Conservation (phyloP, 2,113 vertebrate genomes). For the Empidonax traillii region DNA sequence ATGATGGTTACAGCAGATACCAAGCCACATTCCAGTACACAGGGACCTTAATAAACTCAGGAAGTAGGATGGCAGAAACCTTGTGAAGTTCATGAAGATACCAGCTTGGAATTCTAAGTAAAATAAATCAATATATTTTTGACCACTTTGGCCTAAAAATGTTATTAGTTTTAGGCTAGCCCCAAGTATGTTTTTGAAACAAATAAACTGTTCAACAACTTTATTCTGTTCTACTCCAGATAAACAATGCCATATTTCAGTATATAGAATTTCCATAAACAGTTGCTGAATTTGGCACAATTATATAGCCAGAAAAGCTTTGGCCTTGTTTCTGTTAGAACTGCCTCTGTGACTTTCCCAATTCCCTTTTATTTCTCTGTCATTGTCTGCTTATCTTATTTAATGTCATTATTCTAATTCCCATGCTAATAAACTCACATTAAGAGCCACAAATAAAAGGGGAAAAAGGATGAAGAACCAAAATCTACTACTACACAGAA, state of each 20-base stretch:
- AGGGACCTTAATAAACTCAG: neutral
- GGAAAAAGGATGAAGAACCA: neutral
- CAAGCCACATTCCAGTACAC: neutral
- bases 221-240: neutral
- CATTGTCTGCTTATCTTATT: neutral
- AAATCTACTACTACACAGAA: neutral
- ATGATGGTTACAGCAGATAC: neutral
- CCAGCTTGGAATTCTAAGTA: neutral
- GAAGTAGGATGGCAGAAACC: neutral
- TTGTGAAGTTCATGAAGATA: neutral
- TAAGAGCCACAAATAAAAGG: neutral
- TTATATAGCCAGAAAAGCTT: neutral
- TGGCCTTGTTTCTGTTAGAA: neutral
- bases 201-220: neutral
- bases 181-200: neutral
- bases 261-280: neutral
- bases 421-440: neutral
- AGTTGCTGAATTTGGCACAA: neutral
- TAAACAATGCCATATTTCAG: neutral
- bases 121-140: neutral
- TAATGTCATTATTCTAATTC: neutral
- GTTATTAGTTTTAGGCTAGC: neutral
- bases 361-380: neutral
- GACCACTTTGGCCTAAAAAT: too few relatives aligned
- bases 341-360: neutral